Conservation (phyloP, 2,888 invertebrate species). For the Protophormia terraenovae region DNA sequence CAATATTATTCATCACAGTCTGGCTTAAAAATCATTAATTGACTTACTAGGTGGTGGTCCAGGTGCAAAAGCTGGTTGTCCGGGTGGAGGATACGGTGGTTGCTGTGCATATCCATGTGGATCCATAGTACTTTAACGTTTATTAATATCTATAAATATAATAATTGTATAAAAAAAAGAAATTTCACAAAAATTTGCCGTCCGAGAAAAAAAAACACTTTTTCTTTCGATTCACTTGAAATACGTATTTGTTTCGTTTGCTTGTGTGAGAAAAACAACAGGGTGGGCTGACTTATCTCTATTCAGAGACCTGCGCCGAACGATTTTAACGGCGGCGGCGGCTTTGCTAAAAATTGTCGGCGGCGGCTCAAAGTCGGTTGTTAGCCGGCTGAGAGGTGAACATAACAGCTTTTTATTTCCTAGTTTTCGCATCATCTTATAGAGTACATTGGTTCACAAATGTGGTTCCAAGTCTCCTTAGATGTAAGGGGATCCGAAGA, state of each 20-base stretch:
- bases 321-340: too few species aligned
- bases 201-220: not conserved
- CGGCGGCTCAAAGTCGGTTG: too few species aligned
- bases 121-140: constrained; percentile 56
- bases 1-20: not conserved
- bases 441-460: too few species aligned
- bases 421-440: too few species aligned
- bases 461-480: too few species aligned
- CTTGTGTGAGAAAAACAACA: not conserved
- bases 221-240: not conserved
- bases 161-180: not conserved
- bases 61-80: constrained; percentile 9
- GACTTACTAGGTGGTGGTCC: constrained; percentile 46
- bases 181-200: not conserved
- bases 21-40: not conserved
- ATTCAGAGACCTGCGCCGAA: too few species aligned
- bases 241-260: not conserved
- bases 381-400: too few species aligned
- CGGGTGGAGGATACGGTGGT: constrained; percentile 29
- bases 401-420: too few species aligned
- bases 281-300: too few species aligned
- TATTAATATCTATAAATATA: constrained; percentile 2
- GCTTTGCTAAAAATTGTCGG: too few species aligned
- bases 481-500: too few species aligned
- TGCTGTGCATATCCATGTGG: constrained; percentile 57